Evolutionary conservation across 2,888 invertebrate genomes (phyloP), one percentile per base, ranked within the genome.

Genomic region (Smittia sp.): DNA sequence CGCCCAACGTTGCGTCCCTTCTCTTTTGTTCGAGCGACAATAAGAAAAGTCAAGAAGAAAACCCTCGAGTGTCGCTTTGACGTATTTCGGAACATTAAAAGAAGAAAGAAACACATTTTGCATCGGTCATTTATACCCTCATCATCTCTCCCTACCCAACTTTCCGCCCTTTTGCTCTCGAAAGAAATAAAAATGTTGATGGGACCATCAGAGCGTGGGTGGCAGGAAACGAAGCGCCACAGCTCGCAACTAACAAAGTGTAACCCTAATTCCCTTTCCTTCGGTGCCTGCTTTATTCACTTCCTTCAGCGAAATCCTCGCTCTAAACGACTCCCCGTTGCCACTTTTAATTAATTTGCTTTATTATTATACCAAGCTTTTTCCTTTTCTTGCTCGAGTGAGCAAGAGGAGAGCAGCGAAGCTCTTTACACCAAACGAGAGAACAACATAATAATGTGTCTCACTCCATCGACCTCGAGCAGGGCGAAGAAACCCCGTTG

Each of bases 341-440:
- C 70, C 70, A 70, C 70, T 70, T 70, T 70, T 70, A 70, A 70
- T 70, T 70, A 70, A 70, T 70, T 70, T 70, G 70, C 70, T 58
- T 70, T 70, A 58, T 58, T 58, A 46, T 39, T 15, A 46, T 46
- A 32, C 32, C 32, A n/a, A 46, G 11, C 66, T 38, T 20, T 46
- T 46, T 58, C 58, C 58, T 58, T 58, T 22, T 58, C 18, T 58
- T 22, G 15, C 24, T 11, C 66, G 32, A 18, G 38, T 22, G 32
- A n/a, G 32, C 38, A 11, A 66, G 32, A 32, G 32, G 9, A 32
- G 32, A 9, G n/a, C 2, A 46, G 46, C 3, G 39, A 66, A 66
- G 66, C 66, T 46, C 18, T 27, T 18, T 66, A 4, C 38, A 15
- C 38, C 32, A 38, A 32, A 38, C 32, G 66, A 38, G 39, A 15